Base-by-base conservation (phyloP, 2,797 vertebrate species). In the Lagodon rhomboides region DNA sequence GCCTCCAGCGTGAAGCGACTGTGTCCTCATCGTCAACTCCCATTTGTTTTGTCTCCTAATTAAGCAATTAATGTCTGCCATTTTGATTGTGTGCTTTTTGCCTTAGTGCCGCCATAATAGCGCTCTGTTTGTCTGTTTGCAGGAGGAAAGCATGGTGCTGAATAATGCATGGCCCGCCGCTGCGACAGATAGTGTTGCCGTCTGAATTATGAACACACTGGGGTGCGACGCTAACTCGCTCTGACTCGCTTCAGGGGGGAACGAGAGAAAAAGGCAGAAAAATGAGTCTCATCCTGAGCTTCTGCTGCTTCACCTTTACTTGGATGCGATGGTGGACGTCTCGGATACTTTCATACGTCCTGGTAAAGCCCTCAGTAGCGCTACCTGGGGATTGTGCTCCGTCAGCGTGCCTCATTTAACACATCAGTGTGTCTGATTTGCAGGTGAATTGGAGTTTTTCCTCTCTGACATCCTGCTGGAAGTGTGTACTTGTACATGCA, bases 151-250 rank as follows among this genome's bases (percentile, higher is more conserved):
- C 79, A 43, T 79, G 54, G 84, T 75, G 80, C 81, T 96, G 93
- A 95, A 96, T 95, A 93, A 96, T 95, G 91, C 94, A 95, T 93
- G 77, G 56, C 79, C 18, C 61, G 23, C 91, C 91, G 75, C 71
- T 25, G 63, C 81, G 63, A 91, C 89, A 92, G 92, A 93, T 93
- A 93, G 91, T 86, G 68, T 90, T 92, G 91, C 89, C 90, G 86
- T 94, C 92, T 94, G 92, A 95, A 95, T 95, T 93, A 94, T 95
- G 94, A 95, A 93, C 93, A 92, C 91, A 87, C 77, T 60, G 67
- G 22, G 70, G 70, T 72, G 91, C 92, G 92, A 93, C 77, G 82
- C 85, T 93, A 92, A 94, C 92, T 89, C 62, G 60, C 88, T 85
- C 86, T 83, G 88, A 92, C 91, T 89, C 89, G 91, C 88, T 89